Percentiles rank a stretch among this genome's conserved stretches.
Conservation (phyloP, 1,140 invertebrate genomes). For the Acromyrmex heyeri region DNA sequence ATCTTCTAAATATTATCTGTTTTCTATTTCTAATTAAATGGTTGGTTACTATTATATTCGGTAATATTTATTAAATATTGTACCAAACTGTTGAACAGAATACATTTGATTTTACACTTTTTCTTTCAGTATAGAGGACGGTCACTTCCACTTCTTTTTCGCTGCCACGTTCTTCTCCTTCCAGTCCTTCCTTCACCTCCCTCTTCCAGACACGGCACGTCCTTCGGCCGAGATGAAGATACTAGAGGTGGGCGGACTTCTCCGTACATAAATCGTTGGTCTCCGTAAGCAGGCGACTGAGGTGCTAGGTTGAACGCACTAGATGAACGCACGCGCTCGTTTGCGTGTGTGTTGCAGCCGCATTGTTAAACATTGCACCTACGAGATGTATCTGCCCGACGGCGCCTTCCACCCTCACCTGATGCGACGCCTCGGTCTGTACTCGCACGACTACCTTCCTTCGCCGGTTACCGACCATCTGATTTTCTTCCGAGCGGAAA, state of each 20-base stretch:
- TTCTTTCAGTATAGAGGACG: slow-evolving; percentile 12
- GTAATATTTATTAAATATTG: too few species aligned
- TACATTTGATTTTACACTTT: too few species aligned
- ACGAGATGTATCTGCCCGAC: slow-evolving; percentile 61
- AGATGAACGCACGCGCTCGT: slow-evolving; percentile 69
- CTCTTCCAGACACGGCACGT: slow-evolving; percentile 66
- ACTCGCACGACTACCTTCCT: slow-evolving; percentile 52
- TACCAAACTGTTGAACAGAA: too few species aligned
- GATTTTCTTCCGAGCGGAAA: slow-evolving; percentile 24
- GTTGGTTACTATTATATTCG: too few species aligned
- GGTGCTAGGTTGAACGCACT: slow-evolving; percentile 80
- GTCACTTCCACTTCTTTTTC: slow-evolving; percentile 46
- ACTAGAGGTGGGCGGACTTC: slow-evolving; percentile 81
- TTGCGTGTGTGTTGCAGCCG: slow-evolving; percentile 58
- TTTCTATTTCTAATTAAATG: too few species aligned
- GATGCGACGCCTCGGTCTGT: slow-evolving; percentile 14
- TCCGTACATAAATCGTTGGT: slow-evolving; percentile 80
- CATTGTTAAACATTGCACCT: slow-evolving; percentile 76
- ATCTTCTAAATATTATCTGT: too few species aligned
- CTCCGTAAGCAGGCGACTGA: slow-evolving; percentile 77
- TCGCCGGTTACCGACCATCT: slow-evolving; percentile 33
- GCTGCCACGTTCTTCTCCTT: slow-evolving; percentile 43
- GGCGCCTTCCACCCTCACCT: slow-evolving; percentile 60
- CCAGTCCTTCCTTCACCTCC: slow-evolving; percentile 53
- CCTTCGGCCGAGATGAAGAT: slow-evolving; percentile 82